Evolutionary conservation across 2,797 vertebrate genomes (phyloP), one percentile per base, ranked within the genome.

Genomic region (Atherinosoma microstoma): DNA sequence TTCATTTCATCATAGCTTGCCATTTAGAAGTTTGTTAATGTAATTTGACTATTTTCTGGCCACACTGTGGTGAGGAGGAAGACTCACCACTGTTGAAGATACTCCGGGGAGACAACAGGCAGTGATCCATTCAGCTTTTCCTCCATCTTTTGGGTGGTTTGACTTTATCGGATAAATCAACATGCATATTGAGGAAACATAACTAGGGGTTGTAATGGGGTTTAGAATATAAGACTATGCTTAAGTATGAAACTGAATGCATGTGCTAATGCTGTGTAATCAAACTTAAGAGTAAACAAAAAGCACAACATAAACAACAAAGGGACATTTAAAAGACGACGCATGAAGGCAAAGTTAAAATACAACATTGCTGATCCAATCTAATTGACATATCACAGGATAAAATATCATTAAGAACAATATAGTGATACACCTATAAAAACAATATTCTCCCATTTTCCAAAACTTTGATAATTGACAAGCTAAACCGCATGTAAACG

Each of bases 1-100:
- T 87, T 90, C 79, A 84, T 82, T 84, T 75, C 58, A 84, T 83
- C 78, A 80, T 84, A 85, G 80, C 76, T 67, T 84, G 78, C 74
- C 80, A 76, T 69, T 84, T 30, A 79, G 42, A 75, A 64, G 54
- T 67, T 53, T 51, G 34, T n/a, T 62, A 38, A 38, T 22, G 66
- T 27, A 61, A 78, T 78, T 27, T 64, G 64, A 71, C 62, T 84
- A 76, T 79, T 70, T 58, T 57, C 9, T 61, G 75, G 87, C 77
- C 89, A 90, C 73, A 77, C 54, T 86, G 67, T 65, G 87, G 87
- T 86, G 91, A 85, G 87, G 82, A 80, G 61, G 75, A 63, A 71
- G 56, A 95, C 95, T 95, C 94, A 96, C 95, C 95, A 96, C 90
- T 95, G 94, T 22, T 95, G 95, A 77, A 96, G 94, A 87, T 96